Evolutionary conservation across 2,797 vertebrate species (phyloP).

Genomic region (Rhinogobio ventralis): DNA sequence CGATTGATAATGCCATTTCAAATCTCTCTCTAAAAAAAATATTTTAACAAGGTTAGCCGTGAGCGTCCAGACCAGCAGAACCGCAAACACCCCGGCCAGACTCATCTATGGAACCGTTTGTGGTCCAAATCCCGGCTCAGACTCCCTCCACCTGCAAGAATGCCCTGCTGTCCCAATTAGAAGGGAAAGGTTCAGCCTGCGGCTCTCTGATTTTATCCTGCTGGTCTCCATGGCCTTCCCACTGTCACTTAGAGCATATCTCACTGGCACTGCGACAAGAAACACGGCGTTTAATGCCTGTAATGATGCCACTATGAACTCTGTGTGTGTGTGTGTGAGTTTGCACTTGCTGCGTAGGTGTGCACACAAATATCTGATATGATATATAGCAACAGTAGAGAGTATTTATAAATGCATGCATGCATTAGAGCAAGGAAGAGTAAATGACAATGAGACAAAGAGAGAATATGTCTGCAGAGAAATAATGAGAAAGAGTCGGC

Average conservation of each 20-base stretch:
- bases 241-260: conserved; percentile 69
- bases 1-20: background rate
- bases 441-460: conserved; percentile 32
- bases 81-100: conserved; percentile 22
- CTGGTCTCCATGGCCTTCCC: conserved; percentile 69
- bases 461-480: conserved; percentile 13
- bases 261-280: conserved; percentile 72
- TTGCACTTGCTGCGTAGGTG: background rate
- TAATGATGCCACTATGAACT: conserved; percentile 22
- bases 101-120: conserved; percentile 25
- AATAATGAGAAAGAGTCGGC: conserved; percentile 15
- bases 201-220: conserved; percentile 64
- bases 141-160: conserved; percentile 46
- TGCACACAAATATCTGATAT: conserved; percentile 17
- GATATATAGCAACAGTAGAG: background rate
- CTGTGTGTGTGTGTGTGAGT: background rate
- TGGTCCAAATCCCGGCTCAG: conserved; percentile 29
- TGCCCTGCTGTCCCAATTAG: conserved; percentile 69
- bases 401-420: conserved; percentile 33
- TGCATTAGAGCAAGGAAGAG: conserved; percentile 31
- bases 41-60: background rate
- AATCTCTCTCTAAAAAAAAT: background rate
- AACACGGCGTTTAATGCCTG: conserved; percentile 50
- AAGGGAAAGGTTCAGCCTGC: conserved; percentile 61
- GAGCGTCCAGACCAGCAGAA: background rate